These are phyloP conservation scores for Cerceris rybyensis DNA, from an alignment of 2,888 invertebrate species.

Conservation along the genomic window DNA sequence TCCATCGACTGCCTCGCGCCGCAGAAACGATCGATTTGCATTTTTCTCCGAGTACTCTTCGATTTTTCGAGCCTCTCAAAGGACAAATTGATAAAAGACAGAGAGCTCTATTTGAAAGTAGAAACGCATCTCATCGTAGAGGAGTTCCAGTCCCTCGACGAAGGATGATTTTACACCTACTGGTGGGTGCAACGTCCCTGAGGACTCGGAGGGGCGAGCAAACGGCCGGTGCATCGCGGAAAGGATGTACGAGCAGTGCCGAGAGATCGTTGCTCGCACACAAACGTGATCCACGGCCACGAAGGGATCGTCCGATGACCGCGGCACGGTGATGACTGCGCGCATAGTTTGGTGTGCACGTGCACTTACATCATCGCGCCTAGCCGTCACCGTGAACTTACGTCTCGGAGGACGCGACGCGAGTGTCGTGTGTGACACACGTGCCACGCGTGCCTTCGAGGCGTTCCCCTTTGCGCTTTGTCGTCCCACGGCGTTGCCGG, in stretches of 20 bases:
- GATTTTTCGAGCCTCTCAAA: too few species aligned
- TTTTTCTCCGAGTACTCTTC: too few species aligned
- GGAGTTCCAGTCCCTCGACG: not conserved
- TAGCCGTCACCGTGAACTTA: slow-evolving; percentile 38
- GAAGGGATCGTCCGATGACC: slow-evolving; percentile 28
- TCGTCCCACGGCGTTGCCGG: slow-evolving; percentile 36
- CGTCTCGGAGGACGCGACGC: slow-evolving; percentile 14
- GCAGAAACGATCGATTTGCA: too few species aligned
- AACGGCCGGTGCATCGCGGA: slow-evolving; percentile 36
- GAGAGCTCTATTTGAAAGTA: too few species aligned
- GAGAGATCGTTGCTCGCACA: not conserved
- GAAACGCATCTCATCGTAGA: not conserved
- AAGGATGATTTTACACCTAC: slow-evolving; percentile 36
- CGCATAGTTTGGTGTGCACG: slow-evolving; percentile 61
- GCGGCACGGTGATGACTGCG: slow-evolving; percentile 53
- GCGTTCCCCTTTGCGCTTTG: slow-evolving; percentile 21
- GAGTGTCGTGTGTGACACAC: slow-evolving; percentile 42
- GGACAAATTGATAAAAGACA: too few species aligned
- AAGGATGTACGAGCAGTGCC: not conserved
- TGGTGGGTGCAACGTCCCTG: slow-evolving; percentile 45
- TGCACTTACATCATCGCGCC: slow-evolving; percentile 46
- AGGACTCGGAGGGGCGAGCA: slow-evolving; percentile 33
- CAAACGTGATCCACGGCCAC: too few species aligned
- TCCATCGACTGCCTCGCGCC: too few species aligned
- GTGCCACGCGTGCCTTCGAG: slow-evolving; percentile 56